These are phyloP conservation scores for Pan paniscus DNA, from an alignment of 2,113 vertebrate species.

Conservation along the genomic window DNA sequence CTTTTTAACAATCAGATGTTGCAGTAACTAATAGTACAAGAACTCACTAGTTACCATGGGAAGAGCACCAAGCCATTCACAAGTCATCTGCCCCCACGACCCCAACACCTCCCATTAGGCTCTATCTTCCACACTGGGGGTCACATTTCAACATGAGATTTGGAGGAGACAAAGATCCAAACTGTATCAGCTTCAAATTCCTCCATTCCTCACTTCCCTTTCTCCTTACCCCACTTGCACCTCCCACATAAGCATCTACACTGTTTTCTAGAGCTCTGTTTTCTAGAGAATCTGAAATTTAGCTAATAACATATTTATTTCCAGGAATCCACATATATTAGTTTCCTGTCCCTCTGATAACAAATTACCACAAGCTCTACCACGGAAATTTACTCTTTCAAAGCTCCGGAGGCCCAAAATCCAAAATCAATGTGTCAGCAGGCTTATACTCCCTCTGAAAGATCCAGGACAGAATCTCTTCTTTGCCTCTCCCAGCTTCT, in stretches of 20 bases:
- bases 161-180: too few relatives aligned
- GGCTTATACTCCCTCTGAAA: not conserved
- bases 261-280: not conserved
- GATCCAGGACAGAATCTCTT: not conserved
- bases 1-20: too few relatives aligned
- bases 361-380: not conserved
- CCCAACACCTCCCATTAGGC: too few relatives aligned
- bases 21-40: too few relatives aligned
- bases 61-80: too few relatives aligned
- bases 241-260: not conserved
- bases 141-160: too few relatives aligned
- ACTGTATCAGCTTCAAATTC: not conserved
- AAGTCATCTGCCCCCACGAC: too few relatives aligned
- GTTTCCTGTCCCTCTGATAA: not conserved
- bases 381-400: not conserved
- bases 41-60: too few relatives aligned
- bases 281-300: not conserved
- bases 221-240: not conserved
- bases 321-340: not conserved
- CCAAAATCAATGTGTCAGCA: not conserved
- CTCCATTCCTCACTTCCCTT: not conserved
- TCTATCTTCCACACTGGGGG: too few relatives aligned
- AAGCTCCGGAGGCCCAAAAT: not conserved
- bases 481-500: not conserved
- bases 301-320: not conserved